Evolutionary conservation across 2,797 vertebrate species (phyloP), one percentile per base, ranked within the genome.

Genomic region (Mormyrops boulengeri): DNA sequence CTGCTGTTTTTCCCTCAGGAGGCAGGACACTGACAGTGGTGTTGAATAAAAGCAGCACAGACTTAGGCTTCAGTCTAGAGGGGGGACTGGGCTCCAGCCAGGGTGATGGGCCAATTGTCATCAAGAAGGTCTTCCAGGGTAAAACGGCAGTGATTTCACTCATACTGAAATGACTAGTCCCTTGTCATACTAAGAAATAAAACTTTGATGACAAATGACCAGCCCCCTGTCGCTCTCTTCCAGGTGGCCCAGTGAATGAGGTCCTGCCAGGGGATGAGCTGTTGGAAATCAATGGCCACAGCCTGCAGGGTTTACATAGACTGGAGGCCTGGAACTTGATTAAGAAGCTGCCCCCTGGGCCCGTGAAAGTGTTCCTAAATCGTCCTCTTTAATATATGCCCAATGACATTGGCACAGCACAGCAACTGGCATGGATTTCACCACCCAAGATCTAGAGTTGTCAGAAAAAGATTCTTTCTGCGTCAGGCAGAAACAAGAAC

Each of bases 71-170:
- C 92, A 96, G 95, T 89, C 93, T 97, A 89, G 94, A 96, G 77
- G 96, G 96, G 88, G 96, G 96, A 2, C 91, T 92, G 0, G 95
- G 92, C 80, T 96, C 95, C 89, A 94, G 89, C 38, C 90, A 91
- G 17, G 96, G 95, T 50, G 95, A 96, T 91, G 94, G 90, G 91
- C 96, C 96, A 0, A 94, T 97, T 73, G 94, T 92, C 0, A 89
- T 97, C 4, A 94, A 97, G 92, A 96, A 95, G 93, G 93, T 97
- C 73, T 97, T 97, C 92, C 95, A 93, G 82, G 96, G 96, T 97
- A 90, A 95, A 94, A 90, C 53, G 19, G 30, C 38, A 30, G 5
- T 38, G 52, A 34, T 34, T 87, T 44, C 47, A 69, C 89, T n/a
- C 4, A 26, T 26, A 47, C 84, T 82, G 41, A 47, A 47, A 82